Evolutionary conservation across 2,113 vertebrate genomes (phyloP).

Genomic region (Semnornis frantzii): DNA sequence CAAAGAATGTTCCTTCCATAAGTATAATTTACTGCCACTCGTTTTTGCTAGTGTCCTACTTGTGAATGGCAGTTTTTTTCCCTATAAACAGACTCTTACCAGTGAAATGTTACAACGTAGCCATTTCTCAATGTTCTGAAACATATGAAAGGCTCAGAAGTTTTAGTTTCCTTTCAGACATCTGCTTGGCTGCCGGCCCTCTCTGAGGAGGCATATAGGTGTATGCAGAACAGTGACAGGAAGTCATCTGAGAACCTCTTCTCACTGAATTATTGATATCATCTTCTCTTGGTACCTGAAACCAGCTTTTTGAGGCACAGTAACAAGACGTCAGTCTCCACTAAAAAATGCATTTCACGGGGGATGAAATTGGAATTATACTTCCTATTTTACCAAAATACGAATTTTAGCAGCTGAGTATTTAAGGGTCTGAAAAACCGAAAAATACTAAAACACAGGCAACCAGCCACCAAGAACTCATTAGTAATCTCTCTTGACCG

Average conservation of each 20-base stretch:
- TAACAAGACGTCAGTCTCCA: background rate
- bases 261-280: background rate
- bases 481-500: background rate
- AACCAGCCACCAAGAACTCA: background rate
- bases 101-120: background rate
- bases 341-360: background rate
- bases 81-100: accelerated
- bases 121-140: background rate
- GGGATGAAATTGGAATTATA: background rate
- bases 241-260: background rate
- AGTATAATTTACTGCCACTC: background rate
- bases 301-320: background rate
- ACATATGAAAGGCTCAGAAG: background rate
- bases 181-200: background rate
- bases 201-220: background rate
- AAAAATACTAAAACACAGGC: background rate
- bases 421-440: background rate
- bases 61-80: accelerated
- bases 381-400: background rate
- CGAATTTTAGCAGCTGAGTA: background rate
- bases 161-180: background rate
- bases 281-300: background rate
- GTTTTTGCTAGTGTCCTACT: background rate
- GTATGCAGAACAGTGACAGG: background rate
- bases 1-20: background rate